Evolutionary conservation across 2,113 vertebrate species (phyloP).

Genomic region (Pachyramphus minor): DNA sequence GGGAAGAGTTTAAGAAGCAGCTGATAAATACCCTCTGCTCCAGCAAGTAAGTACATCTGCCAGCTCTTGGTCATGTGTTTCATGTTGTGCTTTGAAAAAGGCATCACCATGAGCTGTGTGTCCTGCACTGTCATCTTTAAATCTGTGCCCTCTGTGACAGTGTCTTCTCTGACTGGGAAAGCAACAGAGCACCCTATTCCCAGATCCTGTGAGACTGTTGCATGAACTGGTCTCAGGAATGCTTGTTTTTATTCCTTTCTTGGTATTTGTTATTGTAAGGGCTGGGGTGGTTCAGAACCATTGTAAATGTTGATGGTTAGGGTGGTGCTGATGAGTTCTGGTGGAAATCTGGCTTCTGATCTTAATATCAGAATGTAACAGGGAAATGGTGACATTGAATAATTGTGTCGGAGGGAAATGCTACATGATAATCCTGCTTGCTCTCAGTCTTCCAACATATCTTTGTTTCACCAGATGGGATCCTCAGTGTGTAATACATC

Average conservation of each 20-base stretch:
- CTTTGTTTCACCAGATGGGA: slow-evolving; percentile 84
- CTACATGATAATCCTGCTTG: not conserved
- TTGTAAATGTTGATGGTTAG: not conserved
- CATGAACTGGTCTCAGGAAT: not conserved
- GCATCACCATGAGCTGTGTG: not conserved
- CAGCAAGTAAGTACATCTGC: slow-evolving; percentile 78
- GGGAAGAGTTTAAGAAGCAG: slow-evolving; percentile 92
- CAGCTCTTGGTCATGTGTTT: not conserved
- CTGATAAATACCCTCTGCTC: slow-evolving; percentile 93
- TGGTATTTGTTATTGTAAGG: not conserved
- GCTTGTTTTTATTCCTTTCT: not conserved
- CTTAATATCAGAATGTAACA: not conserved
- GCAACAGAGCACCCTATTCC: not conserved
- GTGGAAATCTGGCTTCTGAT: not conserved
- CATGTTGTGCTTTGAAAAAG: not conserved
- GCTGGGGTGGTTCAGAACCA: not conserved
- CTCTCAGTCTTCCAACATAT: not conserved
- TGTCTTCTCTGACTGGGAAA: not conserved
- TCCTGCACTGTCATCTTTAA: not conserved
- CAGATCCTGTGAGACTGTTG: not conserved
- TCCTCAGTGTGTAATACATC: slow-evolving; percentile 81
- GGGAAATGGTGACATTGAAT: not conserved
- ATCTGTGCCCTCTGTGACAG: not conserved
- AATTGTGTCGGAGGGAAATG: not conserved
- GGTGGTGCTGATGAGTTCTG: not conserved